Base-by-base conservation (phyloP, 2,113 vertebrate genomes). In the Varanus salvator region DNA sequence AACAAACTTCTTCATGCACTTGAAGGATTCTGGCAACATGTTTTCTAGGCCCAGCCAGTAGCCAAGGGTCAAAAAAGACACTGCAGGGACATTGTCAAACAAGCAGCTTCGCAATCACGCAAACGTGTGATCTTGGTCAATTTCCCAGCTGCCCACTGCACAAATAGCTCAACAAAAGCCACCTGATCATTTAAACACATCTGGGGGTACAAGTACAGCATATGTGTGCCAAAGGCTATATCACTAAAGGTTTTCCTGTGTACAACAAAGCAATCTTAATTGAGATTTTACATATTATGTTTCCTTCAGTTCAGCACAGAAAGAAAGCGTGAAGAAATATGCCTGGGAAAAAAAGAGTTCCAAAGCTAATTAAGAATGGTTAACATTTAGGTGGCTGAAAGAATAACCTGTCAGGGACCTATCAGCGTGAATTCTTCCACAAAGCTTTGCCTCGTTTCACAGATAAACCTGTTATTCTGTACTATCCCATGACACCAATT, bases 341-440 rank as follows among this genome's bases (percentile, higher is more conserved):
- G 81, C 72, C 0, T 78, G 74, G 80, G 71, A 57, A 87, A 50
- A 74, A 69, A 91, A 81, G 83, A 83, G 72, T 90, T 93, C 52
- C 72, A 88, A 91, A 87, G 60, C 88, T 96, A 96, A 97, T 96
- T 96, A 95, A 90, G 90, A 91, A 92, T 23, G 66, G 86, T 84
- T 93, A 88, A 94, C 93, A 92, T 34, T 93, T 87, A 75, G 84
- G 93, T 8, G 19, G 44, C 91, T 93, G 89, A 90, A 92, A 93
- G 78, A 95, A 95, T 72, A 95, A 91, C 76, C 82, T 91, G 89
- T 86, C 57, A 90, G 12, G 89, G 72, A 86, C 72, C 86, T 95
- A 95, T 95, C 91, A 92, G 95, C 0, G 0, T 77, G 85, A 8
- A 6, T 92, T 91, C 95, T 94, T 92, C 90, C 95, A 95, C 94